Percentiles rank a stretch among this genome's conserved stretches.
Conservation (phyloP, 2,888 invertebrate genomes). For the Phengaris alcon region DNA sequence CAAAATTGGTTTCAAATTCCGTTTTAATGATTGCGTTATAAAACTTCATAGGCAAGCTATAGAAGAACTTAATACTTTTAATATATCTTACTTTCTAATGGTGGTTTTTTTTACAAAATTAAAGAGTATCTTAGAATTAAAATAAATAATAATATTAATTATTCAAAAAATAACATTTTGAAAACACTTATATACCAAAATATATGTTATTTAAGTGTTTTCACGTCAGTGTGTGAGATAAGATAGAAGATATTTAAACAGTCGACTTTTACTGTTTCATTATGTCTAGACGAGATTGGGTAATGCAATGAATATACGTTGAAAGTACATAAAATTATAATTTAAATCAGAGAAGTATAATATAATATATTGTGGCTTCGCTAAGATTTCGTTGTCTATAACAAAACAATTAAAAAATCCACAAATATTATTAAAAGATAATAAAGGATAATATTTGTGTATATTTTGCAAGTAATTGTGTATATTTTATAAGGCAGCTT, state of each 20-base stretch:
- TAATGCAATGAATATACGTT: neutral
- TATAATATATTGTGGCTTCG: neutral
- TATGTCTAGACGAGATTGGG: conserved; percentile 2
- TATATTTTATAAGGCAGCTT: no score
- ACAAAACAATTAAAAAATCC: neutral
- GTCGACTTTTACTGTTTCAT: neutral
- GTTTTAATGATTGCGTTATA: neutral
- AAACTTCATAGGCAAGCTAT: neutral
- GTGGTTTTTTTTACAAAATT: neutral
- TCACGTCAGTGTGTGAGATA: no score
- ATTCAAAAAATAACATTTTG: neutral
- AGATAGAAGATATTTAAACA: neutral
- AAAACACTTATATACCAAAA: neutral
- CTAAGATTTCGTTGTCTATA: neutral
- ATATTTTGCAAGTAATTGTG: no score
- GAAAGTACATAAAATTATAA: neutral
- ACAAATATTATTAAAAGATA: no score
- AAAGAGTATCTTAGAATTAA: no score
- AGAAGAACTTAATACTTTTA: neutral
- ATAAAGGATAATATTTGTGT: no score
- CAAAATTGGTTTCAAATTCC: neutral
- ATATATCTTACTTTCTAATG: neutral
- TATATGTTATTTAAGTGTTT: neutral
- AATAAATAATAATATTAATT: neutral
- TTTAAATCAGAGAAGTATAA: neutral